phyloP scores from a whole-genome alignment of 2,888 invertebrate species.

The Oxytorus armatus region DNA sequence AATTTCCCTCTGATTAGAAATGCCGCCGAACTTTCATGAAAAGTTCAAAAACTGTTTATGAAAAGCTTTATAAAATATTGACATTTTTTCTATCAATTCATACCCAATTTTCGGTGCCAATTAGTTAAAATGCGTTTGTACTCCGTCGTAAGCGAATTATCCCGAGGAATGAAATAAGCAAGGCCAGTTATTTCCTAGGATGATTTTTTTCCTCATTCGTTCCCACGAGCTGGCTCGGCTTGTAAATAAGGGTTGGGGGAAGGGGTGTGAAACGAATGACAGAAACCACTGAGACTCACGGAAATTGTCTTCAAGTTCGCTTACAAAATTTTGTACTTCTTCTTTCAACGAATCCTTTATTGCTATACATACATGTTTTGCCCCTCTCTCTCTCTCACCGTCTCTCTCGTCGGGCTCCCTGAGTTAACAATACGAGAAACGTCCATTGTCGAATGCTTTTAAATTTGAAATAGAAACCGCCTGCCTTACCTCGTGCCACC shows the following conservation, averaged over 20 bases:
- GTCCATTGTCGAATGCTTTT: constrained; percentile 84
- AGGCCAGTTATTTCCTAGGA: constrained; percentile 78
- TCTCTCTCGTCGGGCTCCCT: constrained; percentile 71
- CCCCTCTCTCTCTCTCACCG: constrained; percentile 69
- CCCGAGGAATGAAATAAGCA: constrained; percentile 76
- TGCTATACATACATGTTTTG: constrained; percentile 49
- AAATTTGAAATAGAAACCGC: constrained; percentile 83
- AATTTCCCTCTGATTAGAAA: not conserved
- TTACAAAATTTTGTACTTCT: constrained; percentile 77
- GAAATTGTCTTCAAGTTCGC: constrained; percentile 81
- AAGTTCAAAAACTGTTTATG: not conserved
- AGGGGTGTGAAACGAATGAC: constrained; percentile 44
- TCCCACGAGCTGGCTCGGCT: constrained; percentile 19
- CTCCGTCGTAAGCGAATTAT: constrained; percentile 63
- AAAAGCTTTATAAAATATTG: constrained; percentile 34
- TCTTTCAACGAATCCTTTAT: constrained; percentile 40
- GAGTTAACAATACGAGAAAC: constrained; percentile 82
- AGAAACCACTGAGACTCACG: constrained; percentile 80
- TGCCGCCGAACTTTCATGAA: not conserved
- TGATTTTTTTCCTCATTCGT: constrained; percentile 76
- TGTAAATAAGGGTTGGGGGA: not conserved
- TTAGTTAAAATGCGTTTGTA: not conserved
- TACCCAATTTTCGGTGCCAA: not conserved
- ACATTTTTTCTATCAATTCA: not conserved
- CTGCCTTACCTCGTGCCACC: constrained; percentile 71